Evolutionary conservation across 2,113 vertebrate genomes (phyloP).

Genomic region (Serilophus lunatus): DNA sequence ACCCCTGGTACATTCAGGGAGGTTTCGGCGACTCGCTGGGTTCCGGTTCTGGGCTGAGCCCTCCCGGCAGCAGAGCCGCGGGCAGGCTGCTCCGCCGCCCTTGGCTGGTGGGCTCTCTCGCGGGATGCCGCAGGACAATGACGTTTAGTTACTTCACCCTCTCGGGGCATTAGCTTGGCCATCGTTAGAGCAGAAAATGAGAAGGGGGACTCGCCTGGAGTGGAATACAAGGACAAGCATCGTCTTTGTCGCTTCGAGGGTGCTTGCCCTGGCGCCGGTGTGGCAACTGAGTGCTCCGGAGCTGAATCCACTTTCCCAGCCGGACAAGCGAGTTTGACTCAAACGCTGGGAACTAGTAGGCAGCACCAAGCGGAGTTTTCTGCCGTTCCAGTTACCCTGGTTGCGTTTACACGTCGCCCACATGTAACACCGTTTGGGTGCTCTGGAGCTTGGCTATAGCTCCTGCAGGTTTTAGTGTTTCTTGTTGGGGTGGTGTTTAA

Average conservation of each 20-base stretch:
- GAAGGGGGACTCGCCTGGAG: background rate
- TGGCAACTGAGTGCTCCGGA: background rate
- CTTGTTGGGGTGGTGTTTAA: background rate
- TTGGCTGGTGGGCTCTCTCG: background rate
- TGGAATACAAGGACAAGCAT: background rate
- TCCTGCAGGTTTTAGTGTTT: background rate
- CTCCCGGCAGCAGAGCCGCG: background rate
- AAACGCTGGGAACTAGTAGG: background rate
- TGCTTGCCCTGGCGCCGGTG: background rate
- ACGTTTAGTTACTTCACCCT: background rate
- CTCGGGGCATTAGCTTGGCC: background rate
- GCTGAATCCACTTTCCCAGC: background rate
- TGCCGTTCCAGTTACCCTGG: background rate
- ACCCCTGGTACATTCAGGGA: background rate
- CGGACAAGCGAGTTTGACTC: background rate
- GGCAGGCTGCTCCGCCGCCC: background rate
- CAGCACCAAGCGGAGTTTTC: background rate
- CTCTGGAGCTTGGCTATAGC: background rate
- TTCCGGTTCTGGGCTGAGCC: background rate
- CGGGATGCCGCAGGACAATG: background rate
- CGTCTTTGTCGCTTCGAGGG: background rate
- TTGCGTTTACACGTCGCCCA: background rate
- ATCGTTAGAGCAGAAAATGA: background rate
- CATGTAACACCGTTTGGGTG: fast-evolving
- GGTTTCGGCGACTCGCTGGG: background rate